phyloP scores from a whole-genome alignment of 2,797 vertebrate species.

The Chaetodon trifasciatus region DNA sequence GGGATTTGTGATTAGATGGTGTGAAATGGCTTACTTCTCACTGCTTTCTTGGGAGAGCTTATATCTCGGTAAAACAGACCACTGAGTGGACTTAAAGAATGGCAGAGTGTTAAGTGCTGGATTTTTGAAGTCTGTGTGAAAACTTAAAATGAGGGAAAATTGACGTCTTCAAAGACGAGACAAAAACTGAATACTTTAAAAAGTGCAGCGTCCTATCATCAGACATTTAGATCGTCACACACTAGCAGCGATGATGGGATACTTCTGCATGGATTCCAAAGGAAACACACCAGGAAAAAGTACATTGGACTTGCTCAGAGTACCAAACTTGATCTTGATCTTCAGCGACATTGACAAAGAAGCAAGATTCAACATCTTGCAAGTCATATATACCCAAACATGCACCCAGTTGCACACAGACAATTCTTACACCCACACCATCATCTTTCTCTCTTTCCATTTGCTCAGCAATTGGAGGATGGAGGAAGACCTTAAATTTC shows the following conservation, averaged over 20 bases:
- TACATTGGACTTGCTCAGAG: neutral
- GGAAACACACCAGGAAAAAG: neutral
- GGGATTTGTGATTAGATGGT: constrained; percentile 84
- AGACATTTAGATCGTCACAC: neutral
- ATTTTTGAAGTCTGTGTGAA: constrained; percentile 10
- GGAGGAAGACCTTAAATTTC: neutral
- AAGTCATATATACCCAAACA: neutral
- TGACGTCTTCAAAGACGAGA: neutral
- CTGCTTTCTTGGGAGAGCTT: constrained; percentile 54
- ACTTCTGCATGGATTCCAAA: neutral
- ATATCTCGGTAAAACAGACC: constrained; percentile 58
- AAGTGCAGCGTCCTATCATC: neutral
- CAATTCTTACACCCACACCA: no score
- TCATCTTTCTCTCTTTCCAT: neutral
- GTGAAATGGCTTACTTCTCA: constrained; percentile 67
- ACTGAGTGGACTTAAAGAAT: constrained; percentile 41
- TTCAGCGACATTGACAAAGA: neutral
- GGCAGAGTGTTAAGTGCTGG: constrained; percentile 21
- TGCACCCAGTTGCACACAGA: neutral
- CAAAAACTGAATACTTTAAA: neutral
- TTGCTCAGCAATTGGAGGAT: neutral
- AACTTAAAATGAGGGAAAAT: constrained; percentile 10
- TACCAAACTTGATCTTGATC: neutral
- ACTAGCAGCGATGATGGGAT: neutral
- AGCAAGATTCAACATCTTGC: neutral